Evolutionary conservation across 2,113 vertebrate species (phyloP).

Genomic region (Eurystomus gularis): DNA sequence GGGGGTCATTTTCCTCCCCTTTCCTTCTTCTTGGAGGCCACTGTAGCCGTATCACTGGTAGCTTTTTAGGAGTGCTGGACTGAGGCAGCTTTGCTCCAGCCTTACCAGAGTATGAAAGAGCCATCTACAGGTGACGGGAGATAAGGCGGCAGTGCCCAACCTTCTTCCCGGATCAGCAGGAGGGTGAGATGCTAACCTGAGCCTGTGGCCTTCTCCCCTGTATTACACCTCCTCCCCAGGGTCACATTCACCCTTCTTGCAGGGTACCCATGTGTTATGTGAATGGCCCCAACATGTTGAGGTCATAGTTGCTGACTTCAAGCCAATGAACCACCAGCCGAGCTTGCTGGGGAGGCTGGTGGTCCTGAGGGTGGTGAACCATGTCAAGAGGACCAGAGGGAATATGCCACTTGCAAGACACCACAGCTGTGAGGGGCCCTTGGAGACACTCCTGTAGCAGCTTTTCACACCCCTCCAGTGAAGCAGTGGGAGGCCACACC

Average conservation of each 20-base stretch:
- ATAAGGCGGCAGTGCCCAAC: not conserved
- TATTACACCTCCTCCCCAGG: not conserved
- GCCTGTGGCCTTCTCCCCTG: too few species aligned
- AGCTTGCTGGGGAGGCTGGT: not conserved
- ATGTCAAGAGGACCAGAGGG: not conserved
- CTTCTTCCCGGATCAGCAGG: not conserved
- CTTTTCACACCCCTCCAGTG: not conserved
- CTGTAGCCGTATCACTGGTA: not conserved
- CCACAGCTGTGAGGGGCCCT: not conserved
- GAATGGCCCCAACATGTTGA: not conserved
- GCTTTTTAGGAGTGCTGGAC: not conserved
- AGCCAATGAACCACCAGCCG: not conserved
- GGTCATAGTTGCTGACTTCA: not conserved
- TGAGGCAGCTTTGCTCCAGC: not conserved
- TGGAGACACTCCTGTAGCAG: not conserved
- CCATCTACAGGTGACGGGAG: slow-evolving; percentile 58
- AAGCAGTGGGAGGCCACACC: not conserved
- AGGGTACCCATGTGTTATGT: accelerated
- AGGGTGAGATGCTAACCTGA: accelerated
- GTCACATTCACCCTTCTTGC: not conserved
- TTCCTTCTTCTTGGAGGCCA: not conserved
- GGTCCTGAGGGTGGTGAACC: not conserved
- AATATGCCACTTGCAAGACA: not conserved
- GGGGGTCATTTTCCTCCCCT: slow-evolving; percentile 31
- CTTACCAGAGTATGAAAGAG: slow-evolving; percentile 30